Evolutionary conservation across 2,113 vertebrate genomes (phyloP), one percentile per base, ranked within the genome.

Genomic region (Rousettus leschenaultii): DNA sequence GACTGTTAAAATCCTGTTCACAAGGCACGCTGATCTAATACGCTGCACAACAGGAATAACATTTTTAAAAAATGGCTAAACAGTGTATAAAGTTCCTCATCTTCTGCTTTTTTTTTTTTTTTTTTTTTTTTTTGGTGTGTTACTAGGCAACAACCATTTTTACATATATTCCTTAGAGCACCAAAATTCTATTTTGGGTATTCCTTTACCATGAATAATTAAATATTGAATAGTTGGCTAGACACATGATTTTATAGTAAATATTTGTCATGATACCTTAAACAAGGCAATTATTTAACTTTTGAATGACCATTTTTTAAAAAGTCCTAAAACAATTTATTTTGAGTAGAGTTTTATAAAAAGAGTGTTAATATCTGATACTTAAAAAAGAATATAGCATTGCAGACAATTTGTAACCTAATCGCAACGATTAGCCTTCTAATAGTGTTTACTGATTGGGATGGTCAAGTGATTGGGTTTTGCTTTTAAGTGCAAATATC

Each of bases 1-100:
- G 98, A 99, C 98, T 98, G 98, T 98, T 98, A 98, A 99, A 99
- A 99, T 98, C 98, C 98, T 98, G 98, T 98, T 98, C 97, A 98
- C 97, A 98, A 98, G 98, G 98, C 96, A 92, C 79, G 80, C 97
- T 97, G 98, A 98, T 98, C 97, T 98, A 98, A 98, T 97, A 90
- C 48, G 92, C 97, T 97, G 40, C 97, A 95, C 14, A 86, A 85
- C 59, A 97, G 94, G 96, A 97, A 96, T 93, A 97, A 96, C 79
- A 30, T 30, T 89, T 88, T 80, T 86, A 74, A 61, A 86, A 80
- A 96, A 94, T 80, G 48, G 73, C 61, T 97, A 95, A 92, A 93
- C 84, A 93, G 79, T 91, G 97, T 86, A 97, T 89, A 92, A 95
- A 94, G 89, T 97, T 97, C 98, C 98, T 97, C 96, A 96, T 94